Conservation (phyloP, 2,113 vertebrate species). For the Noturus placidus region DNA sequence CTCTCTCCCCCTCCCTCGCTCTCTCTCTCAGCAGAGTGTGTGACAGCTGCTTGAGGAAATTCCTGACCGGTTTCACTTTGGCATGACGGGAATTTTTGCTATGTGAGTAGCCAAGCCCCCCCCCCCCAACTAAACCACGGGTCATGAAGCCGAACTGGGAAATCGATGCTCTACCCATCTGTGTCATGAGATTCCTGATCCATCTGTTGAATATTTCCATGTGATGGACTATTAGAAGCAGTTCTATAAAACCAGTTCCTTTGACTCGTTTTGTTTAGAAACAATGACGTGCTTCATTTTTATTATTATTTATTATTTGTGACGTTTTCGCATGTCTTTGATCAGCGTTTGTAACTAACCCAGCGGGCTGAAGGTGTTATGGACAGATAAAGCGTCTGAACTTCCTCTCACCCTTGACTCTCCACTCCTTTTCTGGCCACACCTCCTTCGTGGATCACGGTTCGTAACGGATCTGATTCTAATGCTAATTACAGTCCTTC, state of each 20-base stretch:
- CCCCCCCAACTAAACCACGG: background rate
- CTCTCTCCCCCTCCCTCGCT: no score
- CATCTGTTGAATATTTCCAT: background rate
- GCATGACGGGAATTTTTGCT: conserved; percentile 4
- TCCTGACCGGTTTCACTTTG: conserved; percentile 11
- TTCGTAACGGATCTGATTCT: background rate
- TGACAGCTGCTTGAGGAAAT: conserved; percentile 23
- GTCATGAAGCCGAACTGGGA: background rate
- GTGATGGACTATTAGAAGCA: background rate
- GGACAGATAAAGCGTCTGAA: background rate
- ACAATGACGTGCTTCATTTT: background rate
- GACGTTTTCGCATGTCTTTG: background rate
- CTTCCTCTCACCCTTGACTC: background rate
- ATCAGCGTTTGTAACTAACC: background rate
- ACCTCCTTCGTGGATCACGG: background rate
- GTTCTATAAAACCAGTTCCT: no score
- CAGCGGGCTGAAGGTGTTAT: background rate
- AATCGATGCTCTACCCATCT: background rate
- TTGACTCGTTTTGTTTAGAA: background rate
- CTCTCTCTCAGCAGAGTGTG: background rate
- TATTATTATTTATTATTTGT: background rate
- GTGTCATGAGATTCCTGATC: background rate
- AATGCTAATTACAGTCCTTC: background rate
- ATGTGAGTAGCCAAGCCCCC: background rate
- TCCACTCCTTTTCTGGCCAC: background rate